Percentiles rank a stretch among this genome's conserved stretches.
phyloP scores from a whole-genome alignment of 1,140 invertebrate genomes.

The Brachionus paranguensis region DNA sequence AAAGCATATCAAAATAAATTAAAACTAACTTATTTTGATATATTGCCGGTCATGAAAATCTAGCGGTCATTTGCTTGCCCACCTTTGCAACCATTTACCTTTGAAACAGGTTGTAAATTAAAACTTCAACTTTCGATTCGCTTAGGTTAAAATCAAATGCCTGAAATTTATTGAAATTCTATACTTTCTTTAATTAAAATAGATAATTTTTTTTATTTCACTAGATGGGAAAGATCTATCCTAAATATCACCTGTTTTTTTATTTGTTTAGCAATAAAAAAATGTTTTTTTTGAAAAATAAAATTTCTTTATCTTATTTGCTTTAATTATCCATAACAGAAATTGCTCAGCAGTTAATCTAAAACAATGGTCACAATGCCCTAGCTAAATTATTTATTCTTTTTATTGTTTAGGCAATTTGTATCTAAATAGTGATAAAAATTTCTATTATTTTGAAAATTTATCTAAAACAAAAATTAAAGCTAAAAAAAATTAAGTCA shows the following conservation, averaged over 20 bases:
- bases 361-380: neutral
- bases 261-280: neutral
- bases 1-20: conserved; percentile 24
- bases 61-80: neutral
- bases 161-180: neutral
- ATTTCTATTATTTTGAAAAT: neutral
- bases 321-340: neutral
- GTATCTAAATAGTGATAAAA: neutral
- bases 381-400: neutral
- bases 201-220: neutral
- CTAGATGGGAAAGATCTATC: neutral
- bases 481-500: neutral
- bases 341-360: neutral
- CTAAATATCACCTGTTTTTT: neutral
- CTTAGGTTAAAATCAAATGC: neutral
- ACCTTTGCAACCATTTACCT: neutral
- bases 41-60: neutral
- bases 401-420: too few relatives aligned
- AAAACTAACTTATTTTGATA: neutral
- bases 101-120: neutral
- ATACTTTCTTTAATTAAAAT: neutral
- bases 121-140: neutral
- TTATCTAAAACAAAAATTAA: neutral
- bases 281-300: neutral
- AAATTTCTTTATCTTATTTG: neutral